Conservation (phyloP, 2,888 invertebrate genomes). For the Mycalesis mineus region DNA sequence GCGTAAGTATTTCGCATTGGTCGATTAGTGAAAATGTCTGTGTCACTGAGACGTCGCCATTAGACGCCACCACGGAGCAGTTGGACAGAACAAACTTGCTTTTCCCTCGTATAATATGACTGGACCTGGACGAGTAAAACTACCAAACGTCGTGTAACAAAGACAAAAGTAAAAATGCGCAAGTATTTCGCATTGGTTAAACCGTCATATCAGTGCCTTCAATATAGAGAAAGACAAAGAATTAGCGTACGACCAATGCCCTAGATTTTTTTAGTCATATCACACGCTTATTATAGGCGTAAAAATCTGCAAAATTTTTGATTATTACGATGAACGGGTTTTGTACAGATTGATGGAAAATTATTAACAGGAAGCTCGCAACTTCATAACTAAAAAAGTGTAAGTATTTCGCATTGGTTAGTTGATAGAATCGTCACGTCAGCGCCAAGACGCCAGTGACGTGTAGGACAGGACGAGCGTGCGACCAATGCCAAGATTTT, state of each 20-base stretch:
- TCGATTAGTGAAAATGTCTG: constrained; percentile 22
- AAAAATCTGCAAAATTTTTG: constrained; percentile 42
- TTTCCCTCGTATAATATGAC: too few species aligned
- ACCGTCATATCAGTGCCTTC: too few species aligned
- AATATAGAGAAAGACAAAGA: too few species aligned
- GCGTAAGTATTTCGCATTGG: background rate
- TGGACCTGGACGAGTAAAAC: too few species aligned
- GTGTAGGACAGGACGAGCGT: constrained; percentile 49
- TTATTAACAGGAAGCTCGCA: too few species aligned
- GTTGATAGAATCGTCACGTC: constrained; percentile 24
- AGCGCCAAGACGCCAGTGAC: constrained; percentile 44
- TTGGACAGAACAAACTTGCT: constrained; percentile 46
- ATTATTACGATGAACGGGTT: constrained; percentile 31
- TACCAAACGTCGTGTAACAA: too few species aligned
- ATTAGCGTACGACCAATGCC: constrained; percentile 47
- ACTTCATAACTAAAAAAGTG: too few species aligned
- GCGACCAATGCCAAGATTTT: constrained; percentile 63
- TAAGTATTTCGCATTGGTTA: background rate
- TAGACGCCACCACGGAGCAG: constrained; percentile 44
- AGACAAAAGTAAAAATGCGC: too few species aligned
- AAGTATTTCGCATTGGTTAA: too few species aligned
- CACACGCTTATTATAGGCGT: constrained; percentile 49
- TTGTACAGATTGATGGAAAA: too few species aligned
- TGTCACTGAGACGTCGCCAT: constrained; percentile 31
- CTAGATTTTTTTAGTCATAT: constrained; percentile 57